Evolutionary conservation across 2,797 vertebrate genomes (phyloP), one percentile per base, ranked within the genome.

Genomic region (Sarcoramphus papa): DNA sequence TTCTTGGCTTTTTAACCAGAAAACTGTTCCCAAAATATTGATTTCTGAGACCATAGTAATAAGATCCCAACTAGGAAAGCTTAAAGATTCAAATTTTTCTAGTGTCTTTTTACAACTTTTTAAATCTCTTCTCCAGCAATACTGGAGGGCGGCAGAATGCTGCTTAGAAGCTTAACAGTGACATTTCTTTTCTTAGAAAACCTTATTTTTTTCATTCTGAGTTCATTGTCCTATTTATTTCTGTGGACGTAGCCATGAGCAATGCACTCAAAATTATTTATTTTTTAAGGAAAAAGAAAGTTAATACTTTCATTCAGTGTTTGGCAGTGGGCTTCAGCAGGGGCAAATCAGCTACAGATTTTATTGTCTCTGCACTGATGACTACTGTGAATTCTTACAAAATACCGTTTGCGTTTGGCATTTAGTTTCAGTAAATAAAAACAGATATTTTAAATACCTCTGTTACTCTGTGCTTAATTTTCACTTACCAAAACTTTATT

Each of bases 101-200:
- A 3, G 7, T 72, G 19, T 21, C 14, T 64, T 72, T 85, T 53
- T 8, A 37, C 23, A 88, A 6, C 3, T 24, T 69, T 60, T 65
- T 7, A 6, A 56, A 82, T 67, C 45, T 14, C 9, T 40, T 79
- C 63, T 89, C 48, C 18, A 73, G 9, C 8, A 53, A 3, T 21
- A 43, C 28, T 47, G 8, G 24, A 14, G 8, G n/a, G 9, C 8
- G 2, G 4, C 2, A 2, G 50, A 41, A 40, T 53, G 8, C 6
- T 79, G 30, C 53, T 68, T 75, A 74, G 33, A 72, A 78, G 9
- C 33, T 77, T 85, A 54, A 60, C 0, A 2, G 12, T 54, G 56
- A 43, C 15, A 9, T 62, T 77, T 57, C 10, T 80, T 86, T 37
- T 35, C 40, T 47, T 50, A 60, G 60, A 73, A 94, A 85, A 76